Conservation (phyloP, 2,113 vertebrate genomes). For the Patagioenas fasciata region DNA sequence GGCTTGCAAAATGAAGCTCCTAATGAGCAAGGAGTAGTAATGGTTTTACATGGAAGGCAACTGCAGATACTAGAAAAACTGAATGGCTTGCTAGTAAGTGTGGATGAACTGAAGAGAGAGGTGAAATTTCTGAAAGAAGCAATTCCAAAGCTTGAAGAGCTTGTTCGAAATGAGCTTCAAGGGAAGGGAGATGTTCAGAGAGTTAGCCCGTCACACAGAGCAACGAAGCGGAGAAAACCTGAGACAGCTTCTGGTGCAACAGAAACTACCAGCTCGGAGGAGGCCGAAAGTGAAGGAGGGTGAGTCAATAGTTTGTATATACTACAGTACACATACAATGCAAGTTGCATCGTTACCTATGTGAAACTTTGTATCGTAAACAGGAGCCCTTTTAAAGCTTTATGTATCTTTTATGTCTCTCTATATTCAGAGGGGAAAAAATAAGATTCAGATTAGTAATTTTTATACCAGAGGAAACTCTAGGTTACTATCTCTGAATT, state of each 20-base stretch:
- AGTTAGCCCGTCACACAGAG: conserved; percentile 79
- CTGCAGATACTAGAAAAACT: conserved; percentile 88
- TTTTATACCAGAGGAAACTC: background rate
- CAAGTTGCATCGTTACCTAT: background rate
- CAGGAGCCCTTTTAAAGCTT: background rate
- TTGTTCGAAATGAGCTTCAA: conserved; percentile 82
- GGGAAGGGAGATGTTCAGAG: conserved; percentile 64
- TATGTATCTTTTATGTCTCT: background rate
- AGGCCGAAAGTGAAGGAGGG: conserved; percentile 96
- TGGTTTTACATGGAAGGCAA: conserved; percentile 75
- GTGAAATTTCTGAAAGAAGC: conserved; percentile 86
- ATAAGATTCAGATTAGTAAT: background rate
- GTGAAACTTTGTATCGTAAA: background rate
- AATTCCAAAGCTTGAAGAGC: conserved; percentile 84
- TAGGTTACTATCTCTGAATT: background rate
- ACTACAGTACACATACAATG: background rate
- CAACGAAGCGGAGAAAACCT: conserved; percentile 77
- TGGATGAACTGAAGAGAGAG: conserved; percentile 92
- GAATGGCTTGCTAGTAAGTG: conserved; percentile 81
- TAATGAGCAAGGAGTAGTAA: conserved; percentile 33
- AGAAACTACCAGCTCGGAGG: conserved; percentile 88
- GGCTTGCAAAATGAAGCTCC: conserved; percentile 30
- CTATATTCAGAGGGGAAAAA: background rate
- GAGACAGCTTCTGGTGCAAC: conserved; percentile 42
- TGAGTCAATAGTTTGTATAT: conserved; percentile 73